Evolutionary conservation across 2,888 invertebrate genomes (phyloP), one percentile per base, ranked within the genome.

Genomic region (Carpatolechia fugitivella): DNA sequence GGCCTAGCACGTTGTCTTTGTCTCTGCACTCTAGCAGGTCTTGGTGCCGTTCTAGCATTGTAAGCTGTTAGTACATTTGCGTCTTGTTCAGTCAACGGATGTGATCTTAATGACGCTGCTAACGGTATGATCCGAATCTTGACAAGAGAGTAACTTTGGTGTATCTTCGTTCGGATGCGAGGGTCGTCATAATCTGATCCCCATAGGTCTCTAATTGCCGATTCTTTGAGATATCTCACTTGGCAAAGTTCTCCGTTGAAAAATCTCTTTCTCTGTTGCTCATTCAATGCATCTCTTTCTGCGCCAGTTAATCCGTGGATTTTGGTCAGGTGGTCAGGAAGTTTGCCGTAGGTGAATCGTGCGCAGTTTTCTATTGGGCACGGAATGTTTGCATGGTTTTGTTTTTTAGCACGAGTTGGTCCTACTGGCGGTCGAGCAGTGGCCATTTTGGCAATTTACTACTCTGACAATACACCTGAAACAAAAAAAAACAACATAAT

Each of bases 161-260:
- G 90, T 58, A 91, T 90, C 63, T 91, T 91, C 0, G 83, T 82
- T 60, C 78, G 80, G 48, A 91, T 91, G 16, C 87, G 74, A 6
- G 89, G 90, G 56, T 91, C 88, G 56, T 91, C 87, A 56, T 91
- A 91, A 57, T 89, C 90, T 3, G 81, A 62, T 7, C 91, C 91
- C 91, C 91, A 91, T 5, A 91, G 80, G 47, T 91, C 91, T 64
- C 88, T 70, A n/a, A 91, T 90, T 0, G 91, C 91, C 3, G 91
- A 82, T 72, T 91, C 91, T 60, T 91, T 91, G 1, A 91, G 74
- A 59, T 84, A 91, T 10, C 88, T 70, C 0, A 91, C 91, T 79
- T 91, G 91, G 55, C 91, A 91, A 0, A 91, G 77, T 70, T 91
- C 91, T n/a, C 91, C 91, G 58, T 91, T 91, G 61, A 91, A 91